Conservation (phyloP, 2,797 vertebrate genomes). For the Linurgus olivaceus region DNA sequence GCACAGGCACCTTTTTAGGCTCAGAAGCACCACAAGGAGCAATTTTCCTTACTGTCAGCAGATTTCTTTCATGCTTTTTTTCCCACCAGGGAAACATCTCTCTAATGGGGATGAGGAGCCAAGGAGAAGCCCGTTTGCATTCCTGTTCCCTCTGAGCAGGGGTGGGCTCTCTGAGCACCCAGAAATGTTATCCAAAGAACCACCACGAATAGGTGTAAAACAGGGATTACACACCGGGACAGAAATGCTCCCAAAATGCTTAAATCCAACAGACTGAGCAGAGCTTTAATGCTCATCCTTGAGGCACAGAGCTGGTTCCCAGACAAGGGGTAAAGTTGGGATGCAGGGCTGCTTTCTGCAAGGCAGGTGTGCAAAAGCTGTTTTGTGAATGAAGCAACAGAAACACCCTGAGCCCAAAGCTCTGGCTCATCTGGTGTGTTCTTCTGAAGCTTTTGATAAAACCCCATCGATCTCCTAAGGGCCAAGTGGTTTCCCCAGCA, state of each 20-base stretch:
- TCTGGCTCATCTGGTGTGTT: not conserved
- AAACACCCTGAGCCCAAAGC: not conserved
- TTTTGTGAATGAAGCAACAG: not conserved
- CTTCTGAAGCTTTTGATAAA: not conserved
- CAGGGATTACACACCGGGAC: not conserved
- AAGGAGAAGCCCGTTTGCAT: not conserved
- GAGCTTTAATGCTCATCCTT: not conserved
- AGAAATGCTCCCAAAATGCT: not conserved
- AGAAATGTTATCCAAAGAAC: not conserved
- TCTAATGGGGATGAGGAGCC: not conserved
- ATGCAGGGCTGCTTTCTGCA: not conserved
- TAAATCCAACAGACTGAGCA: not conserved
- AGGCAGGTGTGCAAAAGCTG: not conserved
- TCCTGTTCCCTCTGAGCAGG: not conserved
- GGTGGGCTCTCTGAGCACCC: not conserved
- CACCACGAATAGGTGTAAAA: rapidly evolving
- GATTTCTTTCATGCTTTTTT: not conserved
- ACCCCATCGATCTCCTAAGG: not conserved
- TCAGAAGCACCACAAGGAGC: not conserved
- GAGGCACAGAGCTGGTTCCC: not conserved
- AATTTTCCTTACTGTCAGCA: not conserved
- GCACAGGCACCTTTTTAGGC: not conserved
- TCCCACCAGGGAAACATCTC: not conserved
- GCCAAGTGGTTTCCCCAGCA: not conserved
- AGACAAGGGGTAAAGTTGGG: not conserved